A percentile compares a stretch with the other conserved stretches of the same genome.
These are phyloP conservation scores for Atherinomorus stipes DNA, from an alignment of 2,113 vertebrate species.

Conservation along the genomic window DNA sequence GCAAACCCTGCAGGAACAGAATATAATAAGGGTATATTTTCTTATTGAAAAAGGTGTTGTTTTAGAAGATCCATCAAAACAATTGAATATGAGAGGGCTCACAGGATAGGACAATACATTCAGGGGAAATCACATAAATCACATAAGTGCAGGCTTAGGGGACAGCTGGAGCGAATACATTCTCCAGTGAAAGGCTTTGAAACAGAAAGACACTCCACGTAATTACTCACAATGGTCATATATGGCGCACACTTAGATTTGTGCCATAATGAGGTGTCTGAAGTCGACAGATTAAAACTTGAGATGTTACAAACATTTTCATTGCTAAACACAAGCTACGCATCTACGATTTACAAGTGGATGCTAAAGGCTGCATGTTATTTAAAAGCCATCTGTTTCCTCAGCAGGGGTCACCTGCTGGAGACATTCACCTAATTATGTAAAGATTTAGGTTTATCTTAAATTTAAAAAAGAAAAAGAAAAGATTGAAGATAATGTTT, in stretches of 20 bases:
- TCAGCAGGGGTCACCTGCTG: conserved; percentile 59
- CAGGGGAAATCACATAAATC: conserved; percentile 76
- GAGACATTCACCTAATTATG: background rate
- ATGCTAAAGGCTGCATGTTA: conserved; percentile 67
- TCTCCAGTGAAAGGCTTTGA: conserved; percentile 27
- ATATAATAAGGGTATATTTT: conserved; percentile 66
- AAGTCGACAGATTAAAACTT: conserved; percentile 13
- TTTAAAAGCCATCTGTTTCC: conserved; percentile 76
- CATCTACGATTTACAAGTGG: conserved; percentile 44
- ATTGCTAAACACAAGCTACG: background rate
- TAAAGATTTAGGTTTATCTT: background rate
- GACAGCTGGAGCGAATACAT: conserved; percentile 26
- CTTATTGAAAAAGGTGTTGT: conserved; percentile 71
- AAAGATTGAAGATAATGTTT: too few species aligned
- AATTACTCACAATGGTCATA: conserved; percentile 65
- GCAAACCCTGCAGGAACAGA: conserved; percentile 54
- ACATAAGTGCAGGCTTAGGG: conserved; percentile 53
- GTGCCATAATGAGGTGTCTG: conserved; percentile 38
- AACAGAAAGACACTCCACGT: conserved; percentile 44
- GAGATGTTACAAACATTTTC: conserved; percentile 35
- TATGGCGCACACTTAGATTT: conserved; percentile 4
- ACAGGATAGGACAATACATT: conserved; percentile 53
- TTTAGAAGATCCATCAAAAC: conserved; percentile 77
- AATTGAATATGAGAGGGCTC: conserved; percentile 71
- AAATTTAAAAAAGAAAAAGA: too few species aligned